Percentiles rank a stretch among this genome's conserved stretches.
Evolutionary conservation across 2,888 invertebrate genomes (phyloP).

Genomic region (Phytoseiulus persimilis): DNA sequence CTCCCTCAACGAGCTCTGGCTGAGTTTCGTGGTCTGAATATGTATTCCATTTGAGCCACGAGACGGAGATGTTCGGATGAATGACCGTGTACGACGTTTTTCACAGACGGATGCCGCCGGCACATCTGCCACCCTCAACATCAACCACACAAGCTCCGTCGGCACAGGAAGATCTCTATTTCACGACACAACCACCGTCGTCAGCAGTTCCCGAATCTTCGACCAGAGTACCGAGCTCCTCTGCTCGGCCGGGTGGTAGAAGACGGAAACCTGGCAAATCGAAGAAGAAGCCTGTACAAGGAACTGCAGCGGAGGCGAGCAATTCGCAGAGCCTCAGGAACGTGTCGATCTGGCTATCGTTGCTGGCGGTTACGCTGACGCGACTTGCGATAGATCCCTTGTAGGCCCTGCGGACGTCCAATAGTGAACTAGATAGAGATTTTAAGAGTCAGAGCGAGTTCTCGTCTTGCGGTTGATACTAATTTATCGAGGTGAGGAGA

Average conservation of each 20-base stretch:
- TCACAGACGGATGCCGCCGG: neutral
- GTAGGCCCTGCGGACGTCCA: neutral
- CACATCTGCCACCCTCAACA: conserved; percentile 24
- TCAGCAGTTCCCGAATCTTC: neutral
- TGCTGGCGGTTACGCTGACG: neutral
- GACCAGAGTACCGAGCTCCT: neutral
- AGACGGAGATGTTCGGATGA: too few species aligned
- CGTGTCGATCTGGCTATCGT: neutral
- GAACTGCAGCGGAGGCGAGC: neutral
- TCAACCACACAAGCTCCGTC: conserved; percentile 14
- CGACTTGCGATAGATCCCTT: neutral
- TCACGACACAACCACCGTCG: neutral
- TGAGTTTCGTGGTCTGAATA: too few species aligned
- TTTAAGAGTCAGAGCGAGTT: neutral
- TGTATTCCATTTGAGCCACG: too few species aligned
- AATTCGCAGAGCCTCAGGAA: neutral
- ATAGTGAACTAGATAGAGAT: conserved; percentile 24
- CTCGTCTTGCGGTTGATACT: neutral
- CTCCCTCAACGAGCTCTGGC: neutral
- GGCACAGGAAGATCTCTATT: conserved; percentile 27
- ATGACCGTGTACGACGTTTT: neutral
- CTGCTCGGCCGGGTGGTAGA: neutral
- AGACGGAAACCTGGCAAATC: neutral
- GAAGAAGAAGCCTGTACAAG: conserved; percentile 12
- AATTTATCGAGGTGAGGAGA: neutral